Evolutionary conservation across 2,888 invertebrate genomes (phyloP).

Genomic region (Craniophora ligustri): DNA sequence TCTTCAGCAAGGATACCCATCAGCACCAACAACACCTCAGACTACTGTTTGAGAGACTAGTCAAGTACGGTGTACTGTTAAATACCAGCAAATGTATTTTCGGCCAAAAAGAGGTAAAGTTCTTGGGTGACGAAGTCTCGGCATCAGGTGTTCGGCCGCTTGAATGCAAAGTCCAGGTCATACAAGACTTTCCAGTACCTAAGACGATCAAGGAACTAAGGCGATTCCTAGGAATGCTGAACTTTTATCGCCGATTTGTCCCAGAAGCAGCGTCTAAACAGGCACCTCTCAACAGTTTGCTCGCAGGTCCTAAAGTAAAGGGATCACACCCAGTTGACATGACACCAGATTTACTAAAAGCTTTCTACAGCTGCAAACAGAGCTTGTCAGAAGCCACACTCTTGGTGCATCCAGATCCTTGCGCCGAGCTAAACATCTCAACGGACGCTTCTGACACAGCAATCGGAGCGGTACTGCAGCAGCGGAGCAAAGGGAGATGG

Average conservation of each 20-base stretch:
- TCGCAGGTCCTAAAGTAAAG: no score
- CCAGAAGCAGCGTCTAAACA: slow-evolving; percentile 1
- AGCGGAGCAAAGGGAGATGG: no score
- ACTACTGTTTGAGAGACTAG: slow-evolving; percentile 40
- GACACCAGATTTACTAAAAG: no score
- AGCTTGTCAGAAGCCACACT: no score
- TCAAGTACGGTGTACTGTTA: slow-evolving; percentile 43
- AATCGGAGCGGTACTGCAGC: no score
- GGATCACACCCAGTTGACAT: no score
- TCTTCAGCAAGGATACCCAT: slow-evolving; percentile 40
- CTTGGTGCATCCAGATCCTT: no score
- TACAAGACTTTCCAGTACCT: not conserved
- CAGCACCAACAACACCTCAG: slow-evolving; percentile 46
- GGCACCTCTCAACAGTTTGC: slow-evolving; percentile 5
- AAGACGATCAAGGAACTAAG: slow-evolving; percentile 10
- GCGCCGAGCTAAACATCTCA: no score
- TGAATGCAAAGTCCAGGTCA: not conserved
- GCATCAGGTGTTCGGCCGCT: slow-evolving; percentile 1
- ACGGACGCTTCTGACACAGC: no score
- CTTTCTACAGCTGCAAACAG: no score
- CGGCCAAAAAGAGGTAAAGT: slow-evolving; percentile 36
- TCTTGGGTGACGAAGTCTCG: slow-evolving; percentile 2
- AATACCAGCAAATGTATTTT: slow-evolving; percentile 54
- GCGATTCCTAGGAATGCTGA: slow-evolving; percentile 8
- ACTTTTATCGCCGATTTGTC: slow-evolving; percentile 10